Conservation (phyloP, 2,113 vertebrate species). For the Thamnophis sirtalis region DNA sequence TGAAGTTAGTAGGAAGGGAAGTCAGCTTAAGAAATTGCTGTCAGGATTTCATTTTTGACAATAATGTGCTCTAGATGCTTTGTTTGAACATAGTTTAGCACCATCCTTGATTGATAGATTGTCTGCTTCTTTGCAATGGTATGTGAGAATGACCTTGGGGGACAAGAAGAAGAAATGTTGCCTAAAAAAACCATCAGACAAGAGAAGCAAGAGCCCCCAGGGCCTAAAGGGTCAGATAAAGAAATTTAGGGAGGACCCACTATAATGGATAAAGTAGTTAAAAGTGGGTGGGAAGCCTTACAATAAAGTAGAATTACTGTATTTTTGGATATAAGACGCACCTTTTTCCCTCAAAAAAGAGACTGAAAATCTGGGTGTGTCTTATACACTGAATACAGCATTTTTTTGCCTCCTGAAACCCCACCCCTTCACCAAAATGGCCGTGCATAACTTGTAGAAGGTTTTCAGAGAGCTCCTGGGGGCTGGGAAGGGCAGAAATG, state of each 20-base stretch:
- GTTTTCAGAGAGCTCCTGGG: too few species aligned
- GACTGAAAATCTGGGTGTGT: too few species aligned
- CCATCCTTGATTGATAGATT: neutral
- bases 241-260: neutral
- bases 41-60: neutral
- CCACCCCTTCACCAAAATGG: too few species aligned
- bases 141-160: neutral
- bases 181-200: neutral
- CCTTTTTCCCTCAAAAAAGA: too few species aligned
- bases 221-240: neutral
- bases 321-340: too few species aligned
- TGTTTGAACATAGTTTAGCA: neutral
- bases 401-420: too few species aligned
- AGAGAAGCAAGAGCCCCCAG: neutral
- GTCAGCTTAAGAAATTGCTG: neutral
- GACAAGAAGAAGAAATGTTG: neutral
- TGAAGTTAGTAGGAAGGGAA: neutral
- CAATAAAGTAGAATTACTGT: neutral
- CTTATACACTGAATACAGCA: too few species aligned
- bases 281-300: neutral
- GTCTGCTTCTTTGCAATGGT: neutral
- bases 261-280: neutral
- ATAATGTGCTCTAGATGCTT: neutral
- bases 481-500: too few species aligned
- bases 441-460: too few species aligned